Base-by-base conservation (phyloP, 2,797 vertebrate genomes). In the Rhodeus uyekii region DNA sequence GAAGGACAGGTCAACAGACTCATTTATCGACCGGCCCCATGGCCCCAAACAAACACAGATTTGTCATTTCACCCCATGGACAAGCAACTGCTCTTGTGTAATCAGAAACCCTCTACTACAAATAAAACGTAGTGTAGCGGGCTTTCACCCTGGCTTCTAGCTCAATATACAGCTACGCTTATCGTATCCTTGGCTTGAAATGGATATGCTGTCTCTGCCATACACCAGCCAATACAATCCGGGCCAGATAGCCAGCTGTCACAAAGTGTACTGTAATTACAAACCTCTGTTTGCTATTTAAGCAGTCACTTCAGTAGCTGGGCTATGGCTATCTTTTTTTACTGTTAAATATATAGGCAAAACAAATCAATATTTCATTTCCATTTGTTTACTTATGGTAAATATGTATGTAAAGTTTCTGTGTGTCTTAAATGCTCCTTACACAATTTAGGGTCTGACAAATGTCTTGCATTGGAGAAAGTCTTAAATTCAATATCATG, bases 211-310 rank as follows among this genome's bases (percentile, higher is more conserved):
- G 64, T 69, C 64, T 69, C 24, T 79, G n/a, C 48, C 65, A 32
- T 58, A 69, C 24, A 55, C 36, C 65, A 64, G 24, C 78, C 24
- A 53, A 46, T 78, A 68, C 29, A 60, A 29, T 48, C 29, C 4
- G 3, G 44, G 61, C 44, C 53, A 78, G 14, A 55, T 29, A 69
- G 29, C 42, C 72, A 42, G 46, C 79, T 64, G 73, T 79, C 69
- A 81, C n/a, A 38, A 64, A 34, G n/a, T 81, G 58, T 46, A 53
- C 58, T 81, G 79, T 74, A 81, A 81, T 81, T 81, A 74, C 79
- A 81, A 44, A 46, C 69, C 24, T 64, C 42, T 38, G 32, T 60
- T 38, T 46, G 68, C 13, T 38, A 63, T 81, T 24, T 29, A n/a
- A 48, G 44, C 67, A 14, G 48, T 22, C 36, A 32, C 16, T 58